Percentiles rank a stretch among this genome's conserved stretches.
Conservation (phyloP, 2,113 vertebrate genomes). For the Halichoerus grypus region DNA sequence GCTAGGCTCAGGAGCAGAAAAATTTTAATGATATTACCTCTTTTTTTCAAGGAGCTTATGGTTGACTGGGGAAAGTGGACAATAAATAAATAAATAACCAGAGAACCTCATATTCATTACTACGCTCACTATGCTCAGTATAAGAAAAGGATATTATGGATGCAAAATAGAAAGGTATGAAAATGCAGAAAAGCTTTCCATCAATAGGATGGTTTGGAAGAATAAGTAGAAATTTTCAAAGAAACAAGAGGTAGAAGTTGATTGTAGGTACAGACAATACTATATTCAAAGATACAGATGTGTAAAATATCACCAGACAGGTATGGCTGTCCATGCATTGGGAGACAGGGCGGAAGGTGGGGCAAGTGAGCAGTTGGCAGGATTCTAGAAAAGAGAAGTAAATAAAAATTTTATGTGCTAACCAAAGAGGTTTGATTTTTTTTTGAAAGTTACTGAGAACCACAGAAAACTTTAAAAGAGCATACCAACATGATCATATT, state of each 20-base stretch:
- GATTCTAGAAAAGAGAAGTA: neutral
- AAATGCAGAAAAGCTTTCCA: neutral
- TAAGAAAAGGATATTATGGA: neutral
- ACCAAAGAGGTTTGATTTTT: neutral
- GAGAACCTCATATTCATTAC: neutral
- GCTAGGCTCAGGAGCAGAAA: neutral
- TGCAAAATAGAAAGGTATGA: neutral
- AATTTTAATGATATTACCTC: neutral
- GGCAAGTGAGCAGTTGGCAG: neutral
- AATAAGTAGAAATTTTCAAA: neutral
- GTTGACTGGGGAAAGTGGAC: neutral
- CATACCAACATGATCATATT: neutral
- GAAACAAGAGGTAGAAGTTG: neutral
- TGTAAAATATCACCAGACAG: neutral
- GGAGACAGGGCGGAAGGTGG: accelerated
- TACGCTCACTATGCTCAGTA: neutral
- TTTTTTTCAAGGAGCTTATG: neutral
- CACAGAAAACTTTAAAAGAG: neutral
- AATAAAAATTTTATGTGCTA: neutral
- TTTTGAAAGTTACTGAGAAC: neutral
- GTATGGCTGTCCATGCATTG: accelerated
- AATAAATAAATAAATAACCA: neutral
- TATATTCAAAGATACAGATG: accelerated
- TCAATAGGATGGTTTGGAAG: neutral
- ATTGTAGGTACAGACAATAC: neutral